phyloP scores from a whole-genome alignment of 2,113 vertebrate genomes.

The Corydoras maculifer region DNA sequence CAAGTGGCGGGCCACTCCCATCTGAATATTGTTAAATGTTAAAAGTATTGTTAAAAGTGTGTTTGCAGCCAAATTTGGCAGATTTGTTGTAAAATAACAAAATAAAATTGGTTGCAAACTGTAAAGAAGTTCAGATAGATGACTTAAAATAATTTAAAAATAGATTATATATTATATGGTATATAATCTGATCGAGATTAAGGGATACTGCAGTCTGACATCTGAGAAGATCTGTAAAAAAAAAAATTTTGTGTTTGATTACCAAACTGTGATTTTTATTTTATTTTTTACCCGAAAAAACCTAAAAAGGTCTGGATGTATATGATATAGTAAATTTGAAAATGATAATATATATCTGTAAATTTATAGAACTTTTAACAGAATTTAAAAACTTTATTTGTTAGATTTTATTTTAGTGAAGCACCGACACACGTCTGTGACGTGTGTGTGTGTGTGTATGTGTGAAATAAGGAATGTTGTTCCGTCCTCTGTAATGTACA shows the following conservation, averaged over 20 bases:
- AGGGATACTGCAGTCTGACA: conserved; percentile 61
- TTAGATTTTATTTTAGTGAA: conserved; percentile 57
- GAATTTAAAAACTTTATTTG: conserved; percentile 57
- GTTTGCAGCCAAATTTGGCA: too few relatives aligned
- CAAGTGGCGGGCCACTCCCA: too few relatives aligned
- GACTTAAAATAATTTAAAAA: too few relatives aligned
- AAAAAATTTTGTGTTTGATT: conserved; percentile 56
- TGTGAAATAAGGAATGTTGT: conserved; percentile 38
- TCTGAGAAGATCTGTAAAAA: conserved; percentile 47
- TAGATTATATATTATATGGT: not conserved
- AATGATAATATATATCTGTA: conserved; percentile 57
- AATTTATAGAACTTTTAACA: conserved; percentile 57
- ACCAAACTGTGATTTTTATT: conserved; percentile 71
- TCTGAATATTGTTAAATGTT: too few relatives aligned
- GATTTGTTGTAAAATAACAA: too few relatives aligned
- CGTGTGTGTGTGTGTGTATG: conserved; percentile 60
- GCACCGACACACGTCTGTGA: conserved; percentile 70
- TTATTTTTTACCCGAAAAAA: conserved; percentile 44
- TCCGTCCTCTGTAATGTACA: conserved; percentile 18
- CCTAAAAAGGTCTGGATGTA: conserved; percentile 63
- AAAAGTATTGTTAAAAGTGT: too few relatives aligned
- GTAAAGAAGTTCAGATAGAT: too few relatives aligned
- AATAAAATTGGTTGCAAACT: too few relatives aligned
- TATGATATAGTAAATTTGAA: conserved; percentile 59
- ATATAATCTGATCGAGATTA: conserved; percentile 1